These are phyloP conservation scores for Edolisoma coerulescens DNA, from an alignment of 2,113 vertebrate genomes.

Conservation along the genomic window DNA sequence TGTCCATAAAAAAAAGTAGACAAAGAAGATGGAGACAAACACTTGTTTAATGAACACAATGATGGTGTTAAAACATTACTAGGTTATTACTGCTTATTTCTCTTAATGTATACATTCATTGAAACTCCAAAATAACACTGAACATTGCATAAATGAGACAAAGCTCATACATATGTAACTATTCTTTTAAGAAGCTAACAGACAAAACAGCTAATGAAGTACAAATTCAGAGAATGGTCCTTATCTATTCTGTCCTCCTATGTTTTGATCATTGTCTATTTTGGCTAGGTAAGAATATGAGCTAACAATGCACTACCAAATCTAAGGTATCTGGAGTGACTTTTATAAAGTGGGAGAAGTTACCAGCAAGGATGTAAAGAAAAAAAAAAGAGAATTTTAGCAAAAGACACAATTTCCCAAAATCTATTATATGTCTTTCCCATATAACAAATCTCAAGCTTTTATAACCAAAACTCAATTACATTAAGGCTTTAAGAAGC, in stretches of 20 bases:
- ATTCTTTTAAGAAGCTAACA: conserved; percentile 24
- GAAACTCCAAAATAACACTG: conserved; percentile 15
- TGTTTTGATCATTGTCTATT: background rate
- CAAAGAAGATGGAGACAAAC: conserved; percentile 58
- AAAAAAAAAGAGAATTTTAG: background rate
- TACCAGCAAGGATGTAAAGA: background rate
- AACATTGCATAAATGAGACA: conserved; percentile 39
- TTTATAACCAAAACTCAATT: background rate
- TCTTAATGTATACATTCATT: conserved; percentile 39
- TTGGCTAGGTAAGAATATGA: background rate
- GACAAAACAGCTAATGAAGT: conserved; percentile 34
- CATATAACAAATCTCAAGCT: background rate
- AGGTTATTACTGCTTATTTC: conserved; percentile 11
- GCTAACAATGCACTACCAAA: background rate
- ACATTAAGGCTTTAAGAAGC: background rate
- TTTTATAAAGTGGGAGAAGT: background rate
- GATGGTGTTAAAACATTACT: conserved; percentile 48
- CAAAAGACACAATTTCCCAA: background rate
- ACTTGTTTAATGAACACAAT: conserved; percentile 57
- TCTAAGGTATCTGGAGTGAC: background rate
- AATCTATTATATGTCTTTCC: background rate
- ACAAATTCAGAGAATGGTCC: background rate
- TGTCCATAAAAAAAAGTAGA: conserved; percentile 48
- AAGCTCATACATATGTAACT: conserved; percentile 27
- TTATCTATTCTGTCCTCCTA: background rate